These are phyloP conservation scores for Onychorhynchus coronatus DNA, from an alignment of 2,113 vertebrate genomes.

Conservation along the genomic window DNA sequence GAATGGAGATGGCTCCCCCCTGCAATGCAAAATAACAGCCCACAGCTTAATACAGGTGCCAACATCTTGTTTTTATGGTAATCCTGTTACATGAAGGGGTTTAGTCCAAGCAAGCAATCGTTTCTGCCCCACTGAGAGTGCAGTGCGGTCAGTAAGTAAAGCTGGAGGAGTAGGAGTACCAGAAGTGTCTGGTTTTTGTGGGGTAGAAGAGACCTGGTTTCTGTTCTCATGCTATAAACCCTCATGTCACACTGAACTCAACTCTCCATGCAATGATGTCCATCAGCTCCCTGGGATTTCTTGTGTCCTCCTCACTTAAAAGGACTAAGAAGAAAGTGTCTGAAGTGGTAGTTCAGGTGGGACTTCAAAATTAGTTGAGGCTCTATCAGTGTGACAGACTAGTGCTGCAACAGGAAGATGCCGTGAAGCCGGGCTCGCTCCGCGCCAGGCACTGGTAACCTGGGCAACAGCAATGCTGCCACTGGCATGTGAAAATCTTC, in stretches of 20 bases:
- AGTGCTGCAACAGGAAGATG: not conserved
- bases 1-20: constrained; percentile 93
- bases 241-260: not conserved
- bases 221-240: not conserved
- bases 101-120: not conserved
- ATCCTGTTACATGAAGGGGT: not conserved
- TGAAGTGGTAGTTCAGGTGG: not conserved
- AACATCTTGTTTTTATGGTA: not conserved
- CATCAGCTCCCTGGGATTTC: not conserved
- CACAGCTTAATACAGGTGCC: not conserved
- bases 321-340: not conserved
- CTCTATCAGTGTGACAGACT: not conserved
- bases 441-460: not conserved
- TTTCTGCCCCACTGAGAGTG: not conserved
- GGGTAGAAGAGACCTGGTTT: not conserved
- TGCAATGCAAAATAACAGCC: constrained; percentile 63
- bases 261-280: not conserved
- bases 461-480: not conserved
- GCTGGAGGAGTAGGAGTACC: not conserved
- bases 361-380: not conserved
- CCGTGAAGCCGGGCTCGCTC: accelerated
- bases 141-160: not conserved
- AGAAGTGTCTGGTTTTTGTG: not conserved
- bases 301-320: not conserved
- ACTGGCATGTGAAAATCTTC: not conserved